Evolutionary conservation across 2,888 invertebrate species (phyloP), one percentile per base, ranked within the genome.

Genomic region (Standfussiana lucernea): DNA sequence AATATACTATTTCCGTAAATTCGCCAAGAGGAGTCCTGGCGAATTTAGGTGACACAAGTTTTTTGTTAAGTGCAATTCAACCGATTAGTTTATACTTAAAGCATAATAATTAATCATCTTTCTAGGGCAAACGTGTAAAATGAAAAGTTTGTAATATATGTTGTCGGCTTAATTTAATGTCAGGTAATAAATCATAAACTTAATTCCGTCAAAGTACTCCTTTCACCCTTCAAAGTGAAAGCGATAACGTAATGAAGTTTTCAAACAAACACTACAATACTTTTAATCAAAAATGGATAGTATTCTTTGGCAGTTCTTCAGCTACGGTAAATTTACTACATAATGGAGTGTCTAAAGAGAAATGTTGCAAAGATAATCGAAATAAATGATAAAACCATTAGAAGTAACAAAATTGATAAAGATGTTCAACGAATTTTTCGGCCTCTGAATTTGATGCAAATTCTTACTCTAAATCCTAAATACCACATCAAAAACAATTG

Each of bases 351-450:
- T 59, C n/a, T 8, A 6, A 73, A 68, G 5, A 56, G 15, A 28
- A 21, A n/a, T 42, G 1, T 28, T 72, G 45, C 3, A 8, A 45
- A 21, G 2, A 32, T 18, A 47, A 47, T 45, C n/a, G 45, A 62
- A 45, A 45, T 64, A 13, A 40, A 69, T 24, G 40, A 42, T 64
- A 37, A 65, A 47, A 65, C 18, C n/a, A 5, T 37, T 8, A 32
- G n/a, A 69, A 70, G 56, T n/a, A 73, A 73, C 5, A 21, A 45
- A 35, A 42, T 73, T 13, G 73, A 73, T 21, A 28, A 42, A 69
- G 73, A 56, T 15, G 69, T 73, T 32, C 73, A 69, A 53, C 13
- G 5, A 69, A 45, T 73, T 24, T 69, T 73, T 69, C 0, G 32
- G 42, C 73, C 73, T 8, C 13, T 73, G 1, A 73, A 56, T 45